phyloP scores from a whole-genome alignment of 1,140 invertebrate genomes.

The Melitaea cinxia region DNA sequence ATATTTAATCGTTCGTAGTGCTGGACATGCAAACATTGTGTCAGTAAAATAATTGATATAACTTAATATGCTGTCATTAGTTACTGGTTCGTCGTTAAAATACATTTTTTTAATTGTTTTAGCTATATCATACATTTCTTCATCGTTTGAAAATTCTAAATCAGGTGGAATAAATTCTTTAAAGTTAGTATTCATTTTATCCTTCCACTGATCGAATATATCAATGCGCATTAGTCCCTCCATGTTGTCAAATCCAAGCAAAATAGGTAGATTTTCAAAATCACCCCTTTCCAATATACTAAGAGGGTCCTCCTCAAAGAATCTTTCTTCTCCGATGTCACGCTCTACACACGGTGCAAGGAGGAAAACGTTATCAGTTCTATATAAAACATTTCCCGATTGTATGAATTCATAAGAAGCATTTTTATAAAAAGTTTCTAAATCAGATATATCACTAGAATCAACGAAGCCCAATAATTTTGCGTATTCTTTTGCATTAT shows the following conservation, averaged over 20 bases:
- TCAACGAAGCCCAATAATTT: conserved; percentile 43
- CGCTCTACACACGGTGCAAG: conserved; percentile 61
- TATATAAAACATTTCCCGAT: conserved; percentile 24
- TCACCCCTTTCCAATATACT: conserved; percentile 53
- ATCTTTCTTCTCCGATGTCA: conserved; percentile 48
- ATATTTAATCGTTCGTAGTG: conserved; percentile 42
- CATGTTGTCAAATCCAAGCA: conserved; percentile 58
- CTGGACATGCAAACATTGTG: conserved; percentile 49
- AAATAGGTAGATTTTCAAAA: conserved; percentile 52
- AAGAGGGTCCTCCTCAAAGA: conserved; percentile 51
- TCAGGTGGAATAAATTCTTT: conserved; percentile 55
- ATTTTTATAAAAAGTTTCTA: conserved; percentile 61
- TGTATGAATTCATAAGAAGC: conserved; percentile 44
- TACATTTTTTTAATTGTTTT: conserved; percentile 48
- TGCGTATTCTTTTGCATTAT: conserved; percentile 53
- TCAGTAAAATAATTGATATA: conserved; percentile 60
- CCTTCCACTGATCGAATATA: conserved; percentile 49
- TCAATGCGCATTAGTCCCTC: conserved; percentile 49
- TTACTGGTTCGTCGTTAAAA: conserved; percentile 42
- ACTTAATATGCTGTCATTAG: conserved; percentile 42
- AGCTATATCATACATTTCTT: conserved; percentile 39
- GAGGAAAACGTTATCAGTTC: conserved; percentile 40
- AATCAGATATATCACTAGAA: conserved; percentile 42
- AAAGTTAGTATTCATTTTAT: conserved; percentile 61
- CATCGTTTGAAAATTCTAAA: conserved; percentile 46